Percentiles rank a stretch among this genome's conserved stretches.
These are phyloP conservation scores for Mustela erminea DNA, from an alignment of 2,797 vertebrate species.

Conservation along the genomic window DNA sequence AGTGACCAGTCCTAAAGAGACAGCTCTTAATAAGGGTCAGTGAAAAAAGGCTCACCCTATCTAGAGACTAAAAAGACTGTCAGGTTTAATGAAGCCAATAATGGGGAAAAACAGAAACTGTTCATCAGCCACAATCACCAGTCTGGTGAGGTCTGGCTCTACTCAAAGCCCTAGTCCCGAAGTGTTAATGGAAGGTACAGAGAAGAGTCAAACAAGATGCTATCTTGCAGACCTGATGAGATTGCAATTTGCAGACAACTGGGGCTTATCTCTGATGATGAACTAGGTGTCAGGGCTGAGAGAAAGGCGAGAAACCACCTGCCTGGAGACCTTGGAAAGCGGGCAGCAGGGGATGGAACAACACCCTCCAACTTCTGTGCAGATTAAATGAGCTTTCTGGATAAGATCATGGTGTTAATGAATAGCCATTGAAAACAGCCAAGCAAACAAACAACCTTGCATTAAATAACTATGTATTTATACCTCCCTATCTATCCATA, in stretches of 20 bases:
- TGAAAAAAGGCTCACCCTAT: constrained; percentile 58
- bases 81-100: constrained; percentile 84
- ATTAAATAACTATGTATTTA: neutral
- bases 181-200: constrained; percentile 84
- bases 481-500: neutral
- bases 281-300: constrained; percentile 82
- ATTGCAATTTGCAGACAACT: constrained; percentile 85
- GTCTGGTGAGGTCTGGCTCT: constrained; percentile 73
- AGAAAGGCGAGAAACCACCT: constrained; percentile 80
- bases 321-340: constrained; percentile 83
- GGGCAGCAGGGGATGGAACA: constrained; percentile 78
- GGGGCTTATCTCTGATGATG: constrained; percentile 86
- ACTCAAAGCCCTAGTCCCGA: constrained; percentile 71
- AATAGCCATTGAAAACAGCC: constrained; percentile 80
- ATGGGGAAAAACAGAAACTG: constrained; percentile 73
- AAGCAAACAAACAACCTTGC: constrained; percentile 63
- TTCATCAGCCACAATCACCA: constrained; percentile 78
- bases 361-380: constrained; percentile 72
- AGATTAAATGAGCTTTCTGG: constrained; percentile 82
- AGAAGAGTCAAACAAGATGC: constrained; percentile 85
- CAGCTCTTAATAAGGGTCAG: constrained; percentile 72
- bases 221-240: constrained; percentile 86
- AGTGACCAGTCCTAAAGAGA: constrained; percentile 70
- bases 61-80: constrained; percentile 77
- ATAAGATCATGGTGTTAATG: constrained; percentile 78